These are phyloP conservation scores for Phocoena phocoena DNA, from an alignment of 2,113 vertebrate genomes.

Conservation along the genomic window DNA sequence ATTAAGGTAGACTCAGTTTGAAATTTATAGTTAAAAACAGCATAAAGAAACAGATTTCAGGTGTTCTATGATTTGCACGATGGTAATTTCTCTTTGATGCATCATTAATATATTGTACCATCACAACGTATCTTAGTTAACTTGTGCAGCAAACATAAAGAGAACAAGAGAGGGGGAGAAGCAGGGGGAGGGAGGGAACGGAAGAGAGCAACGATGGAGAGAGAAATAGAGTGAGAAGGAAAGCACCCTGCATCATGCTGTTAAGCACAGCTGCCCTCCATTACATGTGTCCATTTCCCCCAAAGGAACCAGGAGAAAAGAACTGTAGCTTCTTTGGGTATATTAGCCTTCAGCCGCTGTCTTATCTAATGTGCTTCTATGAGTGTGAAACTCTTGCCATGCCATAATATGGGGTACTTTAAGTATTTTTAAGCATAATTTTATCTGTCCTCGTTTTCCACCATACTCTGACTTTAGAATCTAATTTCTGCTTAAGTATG, in stretches of 20 bases:
- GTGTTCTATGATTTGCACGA: background rate
- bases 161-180: background rate
- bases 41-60: background rate
- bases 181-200: background rate
- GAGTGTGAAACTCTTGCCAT: background rate
- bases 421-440: constrained; percentile 8
- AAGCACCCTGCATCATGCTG: background rate
- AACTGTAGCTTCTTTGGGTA: background rate
- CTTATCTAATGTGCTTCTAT: background rate
- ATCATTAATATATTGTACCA: background rate
- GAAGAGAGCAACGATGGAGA: background rate
- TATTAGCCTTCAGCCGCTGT: background rate
- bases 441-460: background rate
- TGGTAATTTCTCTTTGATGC: background rate
- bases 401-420: background rate
- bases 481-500: background rate
- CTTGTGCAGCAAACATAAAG: background rate
- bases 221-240: background rate
- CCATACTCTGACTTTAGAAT: background rate
- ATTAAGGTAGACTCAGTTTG: background rate
- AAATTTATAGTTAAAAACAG: background rate
- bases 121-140: background rate
- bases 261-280: background rate
- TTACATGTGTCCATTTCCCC: background rate
- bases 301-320: background rate